Percentiles rank a stretch among this genome's conserved stretches.
Conservation (phyloP, 2,113 vertebrate genomes). For the Odocoileus virginianus region DNA sequence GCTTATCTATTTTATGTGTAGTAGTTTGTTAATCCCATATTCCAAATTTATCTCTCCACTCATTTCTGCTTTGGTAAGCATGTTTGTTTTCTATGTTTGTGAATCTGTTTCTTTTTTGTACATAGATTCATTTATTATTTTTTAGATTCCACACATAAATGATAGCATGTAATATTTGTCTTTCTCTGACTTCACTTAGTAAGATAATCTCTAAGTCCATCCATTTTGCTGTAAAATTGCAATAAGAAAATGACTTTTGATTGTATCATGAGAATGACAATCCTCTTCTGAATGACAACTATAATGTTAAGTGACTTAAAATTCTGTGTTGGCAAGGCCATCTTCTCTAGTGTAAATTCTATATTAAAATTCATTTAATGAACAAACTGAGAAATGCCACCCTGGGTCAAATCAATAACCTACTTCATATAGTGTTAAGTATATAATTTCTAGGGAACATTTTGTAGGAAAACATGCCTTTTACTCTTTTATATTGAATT, state of each 20-base stretch:
- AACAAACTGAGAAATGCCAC: not conserved
- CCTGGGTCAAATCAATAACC: not conserved
- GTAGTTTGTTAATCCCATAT: not conserved
- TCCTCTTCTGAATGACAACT: not conserved
- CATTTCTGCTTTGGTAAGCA: not conserved
- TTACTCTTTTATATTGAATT: not conserved
- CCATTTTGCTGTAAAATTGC: not conserved
- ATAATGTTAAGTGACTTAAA: not conserved
- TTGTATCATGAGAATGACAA: not conserved
- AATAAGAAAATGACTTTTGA: not conserved
- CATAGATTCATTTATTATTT: not conserved
- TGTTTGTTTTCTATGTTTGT: not conserved
- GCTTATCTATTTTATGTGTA: not conserved
- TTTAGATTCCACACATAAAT: not conserved
- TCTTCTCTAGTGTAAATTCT: not conserved
- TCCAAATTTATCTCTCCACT: not conserved
- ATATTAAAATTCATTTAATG: slow-evolving; percentile 15
- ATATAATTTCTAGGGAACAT: not conserved
- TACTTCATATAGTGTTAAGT: not conserved
- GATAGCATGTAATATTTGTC: not conserved
- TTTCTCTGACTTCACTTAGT: not conserved
- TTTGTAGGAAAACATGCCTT: not conserved
- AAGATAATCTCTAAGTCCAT: not conserved
- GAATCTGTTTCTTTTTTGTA: not conserved
- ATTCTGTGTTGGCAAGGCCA: not conserved